Conservation (phyloP, 2,888 invertebrate genomes). For the Glyphotaelius pellucidus region DNA sequence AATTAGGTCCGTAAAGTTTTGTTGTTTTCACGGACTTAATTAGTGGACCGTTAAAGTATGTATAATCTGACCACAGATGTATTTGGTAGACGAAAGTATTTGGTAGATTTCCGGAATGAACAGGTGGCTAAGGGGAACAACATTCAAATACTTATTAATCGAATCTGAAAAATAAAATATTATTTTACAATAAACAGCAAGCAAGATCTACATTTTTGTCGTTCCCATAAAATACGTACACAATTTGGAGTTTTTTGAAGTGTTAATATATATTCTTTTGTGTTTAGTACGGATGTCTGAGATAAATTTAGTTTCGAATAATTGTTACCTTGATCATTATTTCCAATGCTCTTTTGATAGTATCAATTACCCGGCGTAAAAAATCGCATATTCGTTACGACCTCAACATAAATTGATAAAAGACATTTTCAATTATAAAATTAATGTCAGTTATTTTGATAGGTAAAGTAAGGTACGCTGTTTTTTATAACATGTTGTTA, state of each 20-base stretch:
- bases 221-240: too few relatives aligned
- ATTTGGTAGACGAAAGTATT: slow-evolving; percentile 27
- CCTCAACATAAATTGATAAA: neutral
- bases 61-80: slow-evolving; percentile 13
- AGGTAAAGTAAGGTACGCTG: neutral
- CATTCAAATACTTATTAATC: neutral
- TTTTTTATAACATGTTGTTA: neutral
- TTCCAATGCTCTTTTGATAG: too few relatives aligned
- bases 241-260: too few relatives aligned
- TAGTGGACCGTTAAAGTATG: slow-evolving; percentile 33
- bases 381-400: neutral
- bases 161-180: neutral
- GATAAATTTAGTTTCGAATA: neutral
- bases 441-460: neutral
- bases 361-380: neutral
- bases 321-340: neutral
- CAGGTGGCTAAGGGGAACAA: neutral
- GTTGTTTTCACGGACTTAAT: slow-evolving; percentile 28
- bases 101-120: slow-evolving; percentile 24
- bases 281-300: too few relatives aligned
- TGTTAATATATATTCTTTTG: too few relatives aligned
- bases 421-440: neutral
- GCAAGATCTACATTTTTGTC: too few relatives aligned
- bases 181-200: too few relatives aligned
- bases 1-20: slow-evolving; percentile 31